Conservation (phyloP, 2,888 invertebrate genomes). For the Apodemia hepburni region DNA sequence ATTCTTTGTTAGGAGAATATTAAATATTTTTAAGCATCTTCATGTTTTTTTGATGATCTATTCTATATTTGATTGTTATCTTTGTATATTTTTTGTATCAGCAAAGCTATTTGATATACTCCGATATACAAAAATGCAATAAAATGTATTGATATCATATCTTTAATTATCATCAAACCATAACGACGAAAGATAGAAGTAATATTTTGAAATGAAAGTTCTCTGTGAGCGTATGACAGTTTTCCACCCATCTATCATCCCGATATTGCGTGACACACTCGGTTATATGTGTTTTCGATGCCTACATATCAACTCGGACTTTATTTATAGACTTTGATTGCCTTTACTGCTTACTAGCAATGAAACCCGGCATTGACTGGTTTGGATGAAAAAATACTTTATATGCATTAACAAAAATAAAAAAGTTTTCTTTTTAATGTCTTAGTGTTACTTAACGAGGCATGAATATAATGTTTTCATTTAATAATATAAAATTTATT, state of each 20-base stretch:
- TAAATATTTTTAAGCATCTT: no score
- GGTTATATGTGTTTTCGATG: conserved; percentile 28
- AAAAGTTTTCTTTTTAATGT: no score
- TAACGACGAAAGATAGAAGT: conserved; percentile 5
- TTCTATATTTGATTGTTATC: no score
- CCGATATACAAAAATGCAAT: not conserved
- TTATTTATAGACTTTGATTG: conserved; percentile 14
- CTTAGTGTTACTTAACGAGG: not conserved
- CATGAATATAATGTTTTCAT: no score
- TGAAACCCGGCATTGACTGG: no score
- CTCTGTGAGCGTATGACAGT: conserved; percentile 36
- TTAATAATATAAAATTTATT: no score
- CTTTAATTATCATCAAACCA: not conserved
- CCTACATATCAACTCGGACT: conserved; percentile 15
- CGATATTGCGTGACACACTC: conserved; percentile 48
- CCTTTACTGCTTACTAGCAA: not conserved
- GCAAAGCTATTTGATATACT: no score
- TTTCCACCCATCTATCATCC: conserved; percentile 58
- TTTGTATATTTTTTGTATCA: no score
- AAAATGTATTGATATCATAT: not conserved
- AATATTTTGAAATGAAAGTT: conserved; percentile 23
- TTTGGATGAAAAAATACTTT: no score
- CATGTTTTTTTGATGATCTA: no score
- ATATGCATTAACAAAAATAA: no score
- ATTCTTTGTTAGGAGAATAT: no score